These are phyloP conservation scores for Agrochola lychnidis DNA, from an alignment of 2,888 invertebrate species.

Conservation along the genomic window DNA sequence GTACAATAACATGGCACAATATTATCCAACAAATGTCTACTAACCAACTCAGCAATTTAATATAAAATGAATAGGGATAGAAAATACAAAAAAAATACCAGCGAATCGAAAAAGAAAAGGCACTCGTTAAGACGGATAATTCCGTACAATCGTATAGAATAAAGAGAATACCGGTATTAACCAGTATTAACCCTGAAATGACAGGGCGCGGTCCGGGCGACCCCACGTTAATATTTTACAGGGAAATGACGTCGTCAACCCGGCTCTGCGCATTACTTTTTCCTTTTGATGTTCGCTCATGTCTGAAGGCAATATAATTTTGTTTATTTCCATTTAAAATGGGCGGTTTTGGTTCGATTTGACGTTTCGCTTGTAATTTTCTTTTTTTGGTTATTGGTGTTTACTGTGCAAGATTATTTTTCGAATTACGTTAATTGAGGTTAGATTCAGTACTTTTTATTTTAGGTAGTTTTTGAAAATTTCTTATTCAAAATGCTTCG, in stretches of 20 bases:
- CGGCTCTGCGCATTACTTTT: slow-evolving; percentile 84
- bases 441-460: not conserved
- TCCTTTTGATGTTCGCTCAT: slow-evolving; percentile 88
- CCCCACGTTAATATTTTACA: slow-evolving; percentile 87
- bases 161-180: slow-evolving; percentile 81
- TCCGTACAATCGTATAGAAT: slow-evolving; percentile 77
- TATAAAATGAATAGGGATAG: slow-evolving; percentile 33
- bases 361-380: slow-evolving; percentile 63
- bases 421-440: not conserved
- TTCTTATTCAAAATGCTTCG: not conserved
- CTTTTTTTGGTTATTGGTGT: slow-evolving; percentile 48
- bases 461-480: not conserved
- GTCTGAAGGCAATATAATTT: slow-evolving; percentile 84
- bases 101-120: slow-evolving; percentile 52
- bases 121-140: slow-evolving; percentile 80
- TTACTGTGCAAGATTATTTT: slow-evolving; percentile 34
- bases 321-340: slow-evolving; percentile 80
- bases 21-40: slow-evolving; percentile 5
- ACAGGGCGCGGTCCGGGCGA: slow-evolving; percentile 78
- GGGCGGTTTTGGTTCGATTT: slow-evolving; percentile 67
- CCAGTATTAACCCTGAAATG: slow-evolving; percentile 85
- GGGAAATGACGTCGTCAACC: slow-evolving; percentile 83
- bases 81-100: slow-evolving; percentile 48
- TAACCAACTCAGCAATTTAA: slow-evolving; percentile 18
- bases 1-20: not conserved